Percentiles rank a stretch among this genome's conserved stretches.
These are phyloP conservation scores for Cyrtorhinus lividipennis DNA, from an alignment of 1,140 invertebrate genomes.

Conservation along the genomic window DNA sequence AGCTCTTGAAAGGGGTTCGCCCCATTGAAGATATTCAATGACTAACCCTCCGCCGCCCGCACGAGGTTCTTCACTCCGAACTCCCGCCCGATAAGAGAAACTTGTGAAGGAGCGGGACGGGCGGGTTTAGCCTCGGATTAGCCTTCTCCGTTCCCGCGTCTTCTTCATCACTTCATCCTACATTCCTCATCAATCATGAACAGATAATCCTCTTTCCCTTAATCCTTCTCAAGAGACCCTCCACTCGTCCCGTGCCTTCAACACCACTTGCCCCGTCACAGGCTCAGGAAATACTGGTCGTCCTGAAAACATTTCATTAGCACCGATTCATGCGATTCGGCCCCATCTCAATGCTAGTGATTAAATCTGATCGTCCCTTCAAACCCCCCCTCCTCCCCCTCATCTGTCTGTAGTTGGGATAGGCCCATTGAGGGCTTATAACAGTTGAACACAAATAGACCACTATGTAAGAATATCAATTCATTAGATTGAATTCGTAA, in stretches of 20 bases:
- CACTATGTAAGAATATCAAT: too few relatives aligned
- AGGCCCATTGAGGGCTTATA: too few relatives aligned
- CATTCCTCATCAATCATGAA: constrained; percentile 48
- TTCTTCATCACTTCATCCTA: background rate
- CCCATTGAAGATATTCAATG: constrained; percentile 2
- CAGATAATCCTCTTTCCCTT: constrained; percentile 42
- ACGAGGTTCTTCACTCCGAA: too few relatives aligned
- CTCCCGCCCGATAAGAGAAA: background rate
- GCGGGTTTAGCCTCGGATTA: constrained; percentile 27
- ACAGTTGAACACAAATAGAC: too few relatives aligned
- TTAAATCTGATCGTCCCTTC: too few relatives aligned
- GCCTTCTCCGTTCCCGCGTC: background rate
- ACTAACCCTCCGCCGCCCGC: background rate
- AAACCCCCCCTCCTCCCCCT: too few relatives aligned
- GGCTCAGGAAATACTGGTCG: background rate
- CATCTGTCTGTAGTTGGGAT: too few relatives aligned
- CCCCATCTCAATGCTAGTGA: too few relatives aligned
- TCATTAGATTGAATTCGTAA: too few relatives aligned
- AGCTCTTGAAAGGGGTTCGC: background rate
- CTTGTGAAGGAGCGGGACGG: constrained; percentile 11
- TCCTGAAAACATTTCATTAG: constrained; percentile 19
- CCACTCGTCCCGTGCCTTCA: constrained; percentile 11
- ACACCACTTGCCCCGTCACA: background rate
- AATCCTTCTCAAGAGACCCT: constrained; percentile 16
- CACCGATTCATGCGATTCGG: too few relatives aligned